Evolutionary conservation across 2,797 vertebrate genomes (phyloP), one percentile per base, ranked within the genome.

Genomic region (Percopsis omiscomaycus): DNA sequence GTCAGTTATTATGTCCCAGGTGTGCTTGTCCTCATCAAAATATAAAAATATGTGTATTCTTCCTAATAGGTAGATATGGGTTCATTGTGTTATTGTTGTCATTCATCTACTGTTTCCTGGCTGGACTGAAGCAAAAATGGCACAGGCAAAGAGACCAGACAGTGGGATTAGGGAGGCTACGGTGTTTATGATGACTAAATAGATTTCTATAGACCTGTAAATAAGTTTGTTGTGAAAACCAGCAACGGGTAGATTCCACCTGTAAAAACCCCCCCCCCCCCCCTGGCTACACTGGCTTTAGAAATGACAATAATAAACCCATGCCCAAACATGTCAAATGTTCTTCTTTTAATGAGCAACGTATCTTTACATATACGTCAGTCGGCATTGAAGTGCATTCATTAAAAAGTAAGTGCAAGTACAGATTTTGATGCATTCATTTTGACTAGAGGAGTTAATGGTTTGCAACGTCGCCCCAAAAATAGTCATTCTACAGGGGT

Each of bases 321-420:
- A 88, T 90, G 87, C 85, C 86, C 86, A 85, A 87, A 88, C 76
- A 84, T 88, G 82, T 90, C 76, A 86, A 89, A 85, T 83, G 66
- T 82, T 88, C 74, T 79, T 87, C 73, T 88, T 90, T 88, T 84
- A 89, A 90, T 90, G 87, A 91, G 87, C 87, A 92, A 91, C 80
- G 61, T 73, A 91, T 92, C 86, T 89, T 87, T 76, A 84, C 91
- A 89, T 85, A 89, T 89, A 91, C 73, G 77, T 90, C 88, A 86
- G 89, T 89, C 90, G 91, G 90, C 83, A 83, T 88, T 89, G 90
- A 92, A 92, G 89, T 93, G 91, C 91, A 92, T 91, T 90, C 85
- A 83, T 90, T 90, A 91, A 91, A 90, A 91, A 89, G 78, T 84
- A 91, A 92, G 92, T 92, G 91, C 91, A 92, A 92, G 89, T 91